A percentile compares a stretch with the other conserved stretches of the same genome.
Evolutionary conservation across 2,113 vertebrate genomes (phyloP).

Genomic region (Pontoporia blainvillei): DNA sequence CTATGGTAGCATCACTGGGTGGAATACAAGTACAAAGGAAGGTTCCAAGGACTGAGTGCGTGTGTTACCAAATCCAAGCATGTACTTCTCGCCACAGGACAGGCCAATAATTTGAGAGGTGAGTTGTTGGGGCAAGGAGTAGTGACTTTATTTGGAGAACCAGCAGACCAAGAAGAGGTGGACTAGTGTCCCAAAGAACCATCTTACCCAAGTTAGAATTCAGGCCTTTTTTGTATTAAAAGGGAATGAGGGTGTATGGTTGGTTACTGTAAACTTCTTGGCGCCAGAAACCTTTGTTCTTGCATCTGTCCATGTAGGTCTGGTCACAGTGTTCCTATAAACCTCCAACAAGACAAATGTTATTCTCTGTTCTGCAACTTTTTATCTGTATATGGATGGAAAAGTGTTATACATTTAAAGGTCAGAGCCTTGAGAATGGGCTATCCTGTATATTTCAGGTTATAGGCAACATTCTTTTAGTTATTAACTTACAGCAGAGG

Average conservation of each 20-base stretch:
- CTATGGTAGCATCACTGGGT: not conserved
- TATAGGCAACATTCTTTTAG: not conserved
- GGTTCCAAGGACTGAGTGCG: not conserved
- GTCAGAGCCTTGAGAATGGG: not conserved
- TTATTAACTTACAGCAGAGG: not conserved
- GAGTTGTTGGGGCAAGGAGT: not conserved
- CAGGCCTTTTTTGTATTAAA: not conserved
- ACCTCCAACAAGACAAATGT: not conserved
- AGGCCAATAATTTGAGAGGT: not conserved
- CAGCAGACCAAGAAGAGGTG: not conserved
- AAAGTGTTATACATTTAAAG: not conserved
- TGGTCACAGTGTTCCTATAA: not conserved
- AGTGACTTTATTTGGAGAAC: not conserved
- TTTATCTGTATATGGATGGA: not conserved
- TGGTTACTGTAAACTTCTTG: not conserved
- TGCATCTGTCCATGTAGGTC: not conserved
- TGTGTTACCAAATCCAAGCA: not conserved
- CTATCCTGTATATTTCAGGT: not conserved
- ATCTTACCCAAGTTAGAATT: not conserved
- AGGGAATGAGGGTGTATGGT: not conserved
- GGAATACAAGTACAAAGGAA: not conserved
- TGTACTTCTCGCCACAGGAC: not conserved
- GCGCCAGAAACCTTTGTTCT: not conserved
- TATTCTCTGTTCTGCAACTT: not conserved
- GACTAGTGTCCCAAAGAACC: not conserved